Evolutionary conservation across 2,888 invertebrate species (phyloP).

Genomic region (Marronus borbonicus): DNA sequence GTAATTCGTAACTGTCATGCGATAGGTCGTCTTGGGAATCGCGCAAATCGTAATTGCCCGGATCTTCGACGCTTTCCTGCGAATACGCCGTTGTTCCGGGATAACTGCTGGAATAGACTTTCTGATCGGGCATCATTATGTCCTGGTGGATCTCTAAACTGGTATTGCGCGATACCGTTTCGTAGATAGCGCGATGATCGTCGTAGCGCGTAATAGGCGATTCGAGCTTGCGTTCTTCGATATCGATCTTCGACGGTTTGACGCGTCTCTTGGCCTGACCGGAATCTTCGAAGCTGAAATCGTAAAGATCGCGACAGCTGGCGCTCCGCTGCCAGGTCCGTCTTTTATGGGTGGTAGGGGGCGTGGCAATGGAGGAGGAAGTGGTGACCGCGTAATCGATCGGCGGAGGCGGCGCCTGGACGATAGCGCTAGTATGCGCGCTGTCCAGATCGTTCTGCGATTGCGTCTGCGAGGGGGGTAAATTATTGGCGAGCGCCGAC

Average conservation of each 20-base stretch:
- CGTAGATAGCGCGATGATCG: slow-evolving; percentile 78
- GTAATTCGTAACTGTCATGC: slow-evolving; percentile 89
- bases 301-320: slow-evolving; percentile 87
- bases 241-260: slow-evolving; percentile 67
- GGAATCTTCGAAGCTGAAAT: slow-evolving; percentile 82
- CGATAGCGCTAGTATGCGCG: slow-evolving; percentile 38
- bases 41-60: slow-evolving; percentile 76
- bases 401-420: slow-evolving; percentile 14
- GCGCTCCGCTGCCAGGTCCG: slow-evolving; percentile 84
- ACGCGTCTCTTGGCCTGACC: slow-evolving; percentile 77
- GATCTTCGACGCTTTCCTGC: slow-evolving; percentile 78
- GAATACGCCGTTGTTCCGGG: slow-evolving; percentile 83
- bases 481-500: slow-evolving; percentile 58
- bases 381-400: slow-evolving; percentile 38
- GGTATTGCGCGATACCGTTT: slow-evolving; percentile 75
- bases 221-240: slow-evolving; percentile 73
- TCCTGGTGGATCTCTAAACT: slow-evolving; percentile 80
- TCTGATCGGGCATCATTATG: slow-evolving; percentile 76
- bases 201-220: slow-evolving; percentile 83
- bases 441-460: slow-evolving; percentile 68
- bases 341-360: slow-evolving; percentile 66
- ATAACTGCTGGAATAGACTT: slow-evolving; percentile 89
- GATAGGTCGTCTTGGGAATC: slow-evolving; percentile 90
- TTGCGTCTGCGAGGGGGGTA: slow-evolving; percentile 68
- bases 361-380: slow-evolving; percentile 59